Percentiles rank a stretch among this genome's conserved stretches.
These are phyloP conservation scores for Ennomos erosarius DNA, from an alignment of 2,888 invertebrate species.

Conservation along the genomic window DNA sequence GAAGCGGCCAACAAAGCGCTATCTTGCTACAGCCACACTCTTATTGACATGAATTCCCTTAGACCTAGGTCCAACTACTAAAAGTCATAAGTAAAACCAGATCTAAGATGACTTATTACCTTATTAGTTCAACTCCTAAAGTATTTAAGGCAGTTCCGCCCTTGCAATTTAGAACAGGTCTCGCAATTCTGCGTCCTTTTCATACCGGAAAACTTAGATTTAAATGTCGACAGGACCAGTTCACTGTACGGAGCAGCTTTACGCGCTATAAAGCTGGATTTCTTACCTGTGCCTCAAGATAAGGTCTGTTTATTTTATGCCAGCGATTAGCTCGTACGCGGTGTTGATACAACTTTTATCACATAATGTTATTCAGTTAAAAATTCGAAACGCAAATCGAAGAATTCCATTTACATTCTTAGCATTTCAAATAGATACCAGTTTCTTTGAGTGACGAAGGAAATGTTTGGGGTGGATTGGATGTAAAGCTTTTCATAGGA, in stretches of 20 bases:
- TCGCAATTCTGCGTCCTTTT: not conserved
- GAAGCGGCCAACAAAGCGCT: constrained; percentile 4
- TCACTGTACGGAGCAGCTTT: constrained; percentile 58
- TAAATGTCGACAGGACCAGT: constrained; percentile 53
- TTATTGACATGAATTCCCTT: not conserved
- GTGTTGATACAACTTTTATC: constrained; percentile 45
- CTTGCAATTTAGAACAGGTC: too few species aligned
- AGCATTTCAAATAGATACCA: too few species aligned
- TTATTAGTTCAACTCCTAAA: too few species aligned
- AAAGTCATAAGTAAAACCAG: too few species aligned
- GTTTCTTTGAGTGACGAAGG: too few species aligned
- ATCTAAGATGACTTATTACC: too few species aligned
- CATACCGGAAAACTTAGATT: constrained; percentile 37
- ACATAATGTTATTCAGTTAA: too few species aligned
- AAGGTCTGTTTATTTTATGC: constrained; percentile 74
- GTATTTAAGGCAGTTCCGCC: too few species aligned
- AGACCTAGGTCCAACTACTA: too few species aligned
- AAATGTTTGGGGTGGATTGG: constrained; percentile 2
- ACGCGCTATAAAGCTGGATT: constrained; percentile 67
- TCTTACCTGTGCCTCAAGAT: constrained; percentile 61
- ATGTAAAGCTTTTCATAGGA: constrained; percentile 46
- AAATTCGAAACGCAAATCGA: too few species aligned
- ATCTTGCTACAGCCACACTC: constrained; percentile 4
- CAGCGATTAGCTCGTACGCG: constrained; percentile 59
- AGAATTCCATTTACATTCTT: too few species aligned